Evolutionary conservation across 2,113 vertebrate species (phyloP).

Genomic region (Cyprinus carpio): DNA sequence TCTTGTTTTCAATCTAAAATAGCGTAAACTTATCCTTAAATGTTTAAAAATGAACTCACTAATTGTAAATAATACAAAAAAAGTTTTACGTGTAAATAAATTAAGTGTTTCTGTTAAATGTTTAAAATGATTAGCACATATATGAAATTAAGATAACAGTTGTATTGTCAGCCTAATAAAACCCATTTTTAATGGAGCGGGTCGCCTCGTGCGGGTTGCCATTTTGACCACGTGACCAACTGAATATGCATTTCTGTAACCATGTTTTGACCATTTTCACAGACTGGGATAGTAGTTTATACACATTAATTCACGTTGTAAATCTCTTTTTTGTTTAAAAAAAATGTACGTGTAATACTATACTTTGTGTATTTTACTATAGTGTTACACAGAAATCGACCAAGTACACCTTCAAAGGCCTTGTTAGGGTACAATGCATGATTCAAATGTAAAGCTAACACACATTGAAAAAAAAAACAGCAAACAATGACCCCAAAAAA

Average conservation of each 20-base stretch:
- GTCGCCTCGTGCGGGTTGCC: not conserved
- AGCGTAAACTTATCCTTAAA: not conserved
- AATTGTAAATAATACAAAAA: not conserved
- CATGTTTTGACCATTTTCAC: too few species aligned
- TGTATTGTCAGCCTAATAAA: not conserved
- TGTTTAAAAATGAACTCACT: not conserved
- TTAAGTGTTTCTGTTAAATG: not conserved
- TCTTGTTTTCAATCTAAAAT: too few species aligned
- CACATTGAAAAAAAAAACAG: not conserved
- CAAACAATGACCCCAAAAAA: not conserved
- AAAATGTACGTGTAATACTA: not conserved
- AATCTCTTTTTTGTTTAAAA: too few species aligned
- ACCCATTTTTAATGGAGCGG: not conserved
- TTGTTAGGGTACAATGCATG: not conserved
- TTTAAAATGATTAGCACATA: not conserved
- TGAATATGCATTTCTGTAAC: not conserved
- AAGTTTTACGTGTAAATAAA: not conserved
- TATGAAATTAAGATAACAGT: not conserved
- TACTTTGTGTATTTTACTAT: not conserved
- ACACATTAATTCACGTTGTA: too few species aligned
- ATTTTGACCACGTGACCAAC: not conserved
- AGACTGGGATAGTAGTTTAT: too few species aligned
- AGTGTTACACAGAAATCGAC: not conserved
- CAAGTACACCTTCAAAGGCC: not conserved
- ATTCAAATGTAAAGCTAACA: not conserved